These are phyloP conservation scores for human (Homo sapiens) DNA, from an alignment of 2,113 vertebrate genomes.

Conservation along the genomic window DNA sequence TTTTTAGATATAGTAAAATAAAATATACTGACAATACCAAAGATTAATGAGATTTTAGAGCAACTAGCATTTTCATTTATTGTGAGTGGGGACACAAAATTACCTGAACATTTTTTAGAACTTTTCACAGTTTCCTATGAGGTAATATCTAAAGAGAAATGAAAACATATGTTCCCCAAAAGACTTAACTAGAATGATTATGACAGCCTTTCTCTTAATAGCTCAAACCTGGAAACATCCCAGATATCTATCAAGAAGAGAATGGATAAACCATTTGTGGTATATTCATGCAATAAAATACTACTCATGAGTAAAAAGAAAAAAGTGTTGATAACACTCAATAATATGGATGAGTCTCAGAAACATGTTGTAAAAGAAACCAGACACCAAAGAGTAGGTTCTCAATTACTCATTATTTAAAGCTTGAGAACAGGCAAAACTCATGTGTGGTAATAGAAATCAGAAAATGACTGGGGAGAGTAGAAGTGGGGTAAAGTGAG, in stretches of 20 bases:
- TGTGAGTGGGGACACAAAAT: background rate
- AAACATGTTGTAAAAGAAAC: background rate
- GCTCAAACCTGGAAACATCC: background rate
- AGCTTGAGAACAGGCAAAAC: background rate
- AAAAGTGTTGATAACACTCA: background rate
- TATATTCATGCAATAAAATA: background rate
- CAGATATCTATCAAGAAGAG: background rate
- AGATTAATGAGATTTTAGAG: background rate
- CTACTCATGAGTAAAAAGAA: background rate
- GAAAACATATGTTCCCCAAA: background rate
- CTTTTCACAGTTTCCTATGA: background rate
- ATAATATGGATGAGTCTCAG: background rate
- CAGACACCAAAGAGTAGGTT: background rate
- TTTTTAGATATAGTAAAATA: background rate
- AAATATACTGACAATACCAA: background rate
- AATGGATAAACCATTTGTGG: background rate
- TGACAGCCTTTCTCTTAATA: background rate
- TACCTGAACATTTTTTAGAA: background rate
- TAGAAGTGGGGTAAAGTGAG: background rate
- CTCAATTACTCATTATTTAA: background rate
- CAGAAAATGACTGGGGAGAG: background rate
- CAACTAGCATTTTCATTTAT: background rate
- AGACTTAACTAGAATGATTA: background rate
- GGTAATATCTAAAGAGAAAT: slow-evolving; percentile 22
- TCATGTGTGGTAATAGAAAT: background rate